Base-by-base conservation (phyloP, 2,888 invertebrate genomes). In the Yponomeuta evonymella region DNA sequence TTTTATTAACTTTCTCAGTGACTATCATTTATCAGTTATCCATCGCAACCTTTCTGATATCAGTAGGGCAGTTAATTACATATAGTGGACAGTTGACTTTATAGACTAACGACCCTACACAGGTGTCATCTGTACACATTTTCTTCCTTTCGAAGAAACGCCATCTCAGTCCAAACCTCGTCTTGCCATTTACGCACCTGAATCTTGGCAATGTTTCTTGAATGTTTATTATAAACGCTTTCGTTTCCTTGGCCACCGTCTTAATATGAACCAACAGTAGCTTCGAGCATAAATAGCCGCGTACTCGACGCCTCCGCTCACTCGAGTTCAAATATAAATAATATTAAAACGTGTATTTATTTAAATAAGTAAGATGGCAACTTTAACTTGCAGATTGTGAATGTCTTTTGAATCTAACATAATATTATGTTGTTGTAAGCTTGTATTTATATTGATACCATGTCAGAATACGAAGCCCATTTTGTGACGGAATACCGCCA, bases 231-330 rank as follows among this genome's bases (percentile, higher is more conserved):
- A 58, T 58, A 58, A 58, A 58, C 51, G 51, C 15, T 12, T 58
- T 12, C 15, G 15, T 58, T 58, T 58, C 2, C 15, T 58, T 58
- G 15, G 51, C 4, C 51, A 58, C 51, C 15, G 51, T 58, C 51
- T 58, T 58, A 58, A 58, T 58, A 58, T 15, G 43, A 63, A 12
- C 63, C 8, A 65, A 65, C 65, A 65, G 65, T 65, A 65, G 65
- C 65, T 10, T 12, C 29, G 30, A 29, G 29, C 65, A 65, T 65
- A 65, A 65, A 65, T 65, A 65, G 6, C 65, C 15, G 30, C 33
- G 65, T 65, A 65, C 29, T 65, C 65, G 65, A 65, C 65, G 65
- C 65, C 65, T 65, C 65, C 65, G 65, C 65, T 58, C 51, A 58
- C 51, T 15, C 15, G 51, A 58, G 51, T 15, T 58, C 15, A 5